Evolutionary conservation across 2,113 vertebrate species (phyloP).

Genomic region (Callithrix jacchus): DNA sequence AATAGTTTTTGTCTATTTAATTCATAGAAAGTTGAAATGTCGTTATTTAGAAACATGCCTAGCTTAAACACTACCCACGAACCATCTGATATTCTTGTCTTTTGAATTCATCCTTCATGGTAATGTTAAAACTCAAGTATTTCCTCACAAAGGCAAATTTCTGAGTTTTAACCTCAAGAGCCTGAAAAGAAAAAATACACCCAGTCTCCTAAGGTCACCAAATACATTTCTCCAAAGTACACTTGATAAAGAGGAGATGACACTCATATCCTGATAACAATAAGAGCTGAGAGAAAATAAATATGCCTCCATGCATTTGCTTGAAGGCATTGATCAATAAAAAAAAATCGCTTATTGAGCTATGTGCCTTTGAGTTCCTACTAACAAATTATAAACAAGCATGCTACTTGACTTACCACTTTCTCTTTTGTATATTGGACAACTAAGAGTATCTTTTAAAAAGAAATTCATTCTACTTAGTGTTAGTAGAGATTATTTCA

Average conservation of each 20-base stretch:
- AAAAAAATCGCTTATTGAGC: background rate
- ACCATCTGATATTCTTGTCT: conserved; percentile 26
- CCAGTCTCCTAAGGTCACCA: background rate
- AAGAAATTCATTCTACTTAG: background rate
- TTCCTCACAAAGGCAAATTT: conserved; percentile 44
- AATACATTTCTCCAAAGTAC: background rate
- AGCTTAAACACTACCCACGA: conserved; percentile 49
- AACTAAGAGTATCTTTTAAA: background rate
- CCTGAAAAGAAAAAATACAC: background rate
- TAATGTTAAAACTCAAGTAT: conserved; percentile 50
- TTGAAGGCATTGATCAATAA: background rate
- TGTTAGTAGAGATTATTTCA: background rate
- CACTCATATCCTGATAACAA: background rate
- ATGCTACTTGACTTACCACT: background rate
- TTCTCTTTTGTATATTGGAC: background rate
- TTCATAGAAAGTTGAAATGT: conserved; percentile 31
- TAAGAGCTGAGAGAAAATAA: conserved; percentile 39
- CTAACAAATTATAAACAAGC: background rate
- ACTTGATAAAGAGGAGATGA: background rate
- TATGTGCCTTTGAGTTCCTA: background rate
- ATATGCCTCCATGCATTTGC: background rate
- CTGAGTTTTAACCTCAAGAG: conserved; percentile 20
- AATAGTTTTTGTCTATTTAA: background rate
- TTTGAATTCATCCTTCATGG: conserved; percentile 15
- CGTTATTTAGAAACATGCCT: conserved; percentile 35